Conservation (phyloP, 2,797 vertebrate species). For the Merluccius polli region DNA sequence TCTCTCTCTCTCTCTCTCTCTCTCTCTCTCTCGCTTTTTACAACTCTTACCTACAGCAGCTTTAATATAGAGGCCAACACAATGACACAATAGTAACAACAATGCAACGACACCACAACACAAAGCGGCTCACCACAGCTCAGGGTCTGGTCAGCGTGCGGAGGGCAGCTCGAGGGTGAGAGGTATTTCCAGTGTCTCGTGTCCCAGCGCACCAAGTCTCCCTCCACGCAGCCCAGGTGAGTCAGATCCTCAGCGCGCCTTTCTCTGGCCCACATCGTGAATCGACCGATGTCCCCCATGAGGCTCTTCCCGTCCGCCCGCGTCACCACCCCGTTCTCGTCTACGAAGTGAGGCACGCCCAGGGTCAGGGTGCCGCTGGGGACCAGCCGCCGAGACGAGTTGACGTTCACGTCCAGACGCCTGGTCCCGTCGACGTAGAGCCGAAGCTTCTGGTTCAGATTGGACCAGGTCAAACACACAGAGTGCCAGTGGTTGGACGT, state of each 20-base stretch:
- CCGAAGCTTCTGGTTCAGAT: conserved; percentile 26
- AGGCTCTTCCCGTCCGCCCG: conserved; percentile 43
- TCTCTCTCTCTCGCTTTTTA: neutral
- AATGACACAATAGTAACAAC: neutral
- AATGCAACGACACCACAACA: neutral
- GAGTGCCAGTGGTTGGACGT: conserved; percentile 49
- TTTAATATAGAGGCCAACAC: neutral
- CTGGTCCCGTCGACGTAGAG: conserved; percentile 60
- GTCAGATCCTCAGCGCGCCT: conserved; percentile 46
- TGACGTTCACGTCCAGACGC: neutral
- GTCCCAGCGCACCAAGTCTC: conserved; percentile 73
- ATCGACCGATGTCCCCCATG: conserved; percentile 64
- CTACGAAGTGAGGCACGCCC: conserved; percentile 63
- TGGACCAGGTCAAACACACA: conserved; percentile 73
- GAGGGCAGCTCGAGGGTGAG: conserved; percentile 6
- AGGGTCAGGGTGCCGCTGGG: conserved; percentile 69
- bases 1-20: neutral
- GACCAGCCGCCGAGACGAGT: conserved; percentile 28
- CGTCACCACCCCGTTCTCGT: conserved; percentile 23
- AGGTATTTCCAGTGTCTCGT: conserved; percentile 51
- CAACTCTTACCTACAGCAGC: no score
- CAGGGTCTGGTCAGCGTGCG: conserved; percentile 33
- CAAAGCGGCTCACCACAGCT: conserved; percentile 61
- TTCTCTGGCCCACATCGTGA: conserved; percentile 70
- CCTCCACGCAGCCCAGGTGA: conserved; percentile 59